Base-by-base conservation (phyloP, 2,888 invertebrate species). In the Smittia sp. region DNA sequence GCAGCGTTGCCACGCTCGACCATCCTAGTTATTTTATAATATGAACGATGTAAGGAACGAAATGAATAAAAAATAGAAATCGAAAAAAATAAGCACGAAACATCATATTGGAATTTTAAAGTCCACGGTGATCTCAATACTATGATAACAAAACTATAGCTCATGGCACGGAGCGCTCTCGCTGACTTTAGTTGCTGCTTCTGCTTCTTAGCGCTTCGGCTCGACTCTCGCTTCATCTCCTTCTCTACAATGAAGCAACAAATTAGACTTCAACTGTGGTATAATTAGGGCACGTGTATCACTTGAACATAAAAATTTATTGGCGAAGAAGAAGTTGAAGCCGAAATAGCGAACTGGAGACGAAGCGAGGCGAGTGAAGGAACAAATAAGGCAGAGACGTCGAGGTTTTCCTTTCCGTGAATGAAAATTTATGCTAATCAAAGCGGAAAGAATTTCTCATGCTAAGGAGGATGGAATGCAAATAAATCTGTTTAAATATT, bases 31-130 rank as follows among this genome's bases (percentile, higher is more conserved):
- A 46, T 41, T 46, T 46, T 69, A 46, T 54, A 27, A 52, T 52
- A 69, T 62, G 62, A 22, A 62, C 18, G 22, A 62, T 63, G 63
- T 25, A 63, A 63, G 52, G 69, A 15, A 27, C 18, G 52, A 69
- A 68, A 25, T 20, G 24, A 38, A 58, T 15, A 39, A 72, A 58
- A 62, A 72, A 72, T 58, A 62, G 62, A 72, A 62, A 72, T 58
- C 38, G 72, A 58, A 72, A 69, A 62, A 62, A 58, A 63, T 13
- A 39, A 39, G 72, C 72, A 72, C 72, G 72, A 72, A 70, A 72
- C 72, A 72, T 72, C 72, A 72, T 72, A 72, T 72, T 72, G 72
- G 72, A 72, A 72, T 72, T 72, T 72, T 72, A 72, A 72, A 72
- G 72, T 72, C 72, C 72, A 62, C 32, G 66, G 58, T 72, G 72